Percentiles rank a stretch among this genome's conserved stretches.
Conservation (phyloP, 2,888 invertebrate genomes). For the Leistus spinibarbis region DNA sequence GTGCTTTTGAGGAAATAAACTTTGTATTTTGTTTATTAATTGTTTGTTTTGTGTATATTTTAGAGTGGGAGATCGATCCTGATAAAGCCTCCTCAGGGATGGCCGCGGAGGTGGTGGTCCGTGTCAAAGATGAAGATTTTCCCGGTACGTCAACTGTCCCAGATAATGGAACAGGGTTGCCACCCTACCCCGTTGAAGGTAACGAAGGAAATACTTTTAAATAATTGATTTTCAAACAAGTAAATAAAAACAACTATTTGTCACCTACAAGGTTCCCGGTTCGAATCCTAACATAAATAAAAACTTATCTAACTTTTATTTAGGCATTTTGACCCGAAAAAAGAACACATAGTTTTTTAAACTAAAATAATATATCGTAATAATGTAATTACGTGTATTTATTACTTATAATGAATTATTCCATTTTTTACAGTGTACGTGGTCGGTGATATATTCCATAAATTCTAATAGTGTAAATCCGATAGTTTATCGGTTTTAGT, state of each 20-base stretch:
- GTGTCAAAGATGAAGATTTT: conserved; percentile 25
- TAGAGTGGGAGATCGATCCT: conserved; percentile 58
- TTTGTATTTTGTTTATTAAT: not conserved
- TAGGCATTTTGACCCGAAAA: no score
- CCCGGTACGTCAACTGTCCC: not conserved
- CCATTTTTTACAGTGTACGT: no score
- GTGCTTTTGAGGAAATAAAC: not conserved
- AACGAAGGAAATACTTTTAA: not conserved
- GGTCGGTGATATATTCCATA: no score
- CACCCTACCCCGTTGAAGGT: conserved; percentile 37
- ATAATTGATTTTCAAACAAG: not conserved
- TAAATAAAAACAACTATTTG: no score
- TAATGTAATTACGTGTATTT: no score
- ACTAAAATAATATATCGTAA: no score
- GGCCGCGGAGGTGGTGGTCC: conserved; percentile 54
- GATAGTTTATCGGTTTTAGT: not conserved
- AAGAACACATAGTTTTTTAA: no score
- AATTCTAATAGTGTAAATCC: not conserved
- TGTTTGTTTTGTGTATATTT: conserved; percentile 45
- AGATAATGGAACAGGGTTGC: not conserved
- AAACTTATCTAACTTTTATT: no score
- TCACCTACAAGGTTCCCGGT: no score
- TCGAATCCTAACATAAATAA: no score
- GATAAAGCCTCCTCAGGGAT: conserved; percentile 54
- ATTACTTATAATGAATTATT: no score